Percentiles rank a stretch among this genome's conserved stretches.
These are phyloP conservation scores for Propithecus coquereli DNA, from an alignment of 2,113 vertebrate genomes.

Conservation along the genomic window DNA sequence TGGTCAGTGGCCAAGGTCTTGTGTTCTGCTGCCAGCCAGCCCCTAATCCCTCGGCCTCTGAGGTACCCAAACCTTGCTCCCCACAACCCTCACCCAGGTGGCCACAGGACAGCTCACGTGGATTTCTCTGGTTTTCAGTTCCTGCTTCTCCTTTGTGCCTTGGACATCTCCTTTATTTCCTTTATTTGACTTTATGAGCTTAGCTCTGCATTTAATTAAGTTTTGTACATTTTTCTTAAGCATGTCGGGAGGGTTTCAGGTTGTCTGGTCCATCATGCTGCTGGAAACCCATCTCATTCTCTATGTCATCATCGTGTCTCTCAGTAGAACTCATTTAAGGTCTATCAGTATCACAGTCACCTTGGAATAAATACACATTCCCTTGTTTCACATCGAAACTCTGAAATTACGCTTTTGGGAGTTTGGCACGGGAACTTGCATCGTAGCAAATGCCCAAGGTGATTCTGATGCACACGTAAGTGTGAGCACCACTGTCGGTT, in stretches of 20 bases:
- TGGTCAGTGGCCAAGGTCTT: not conserved
- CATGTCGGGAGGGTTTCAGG: too few relatives aligned
- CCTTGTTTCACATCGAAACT: not conserved
- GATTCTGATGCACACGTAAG: accelerated
- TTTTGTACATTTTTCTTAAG: not conserved
- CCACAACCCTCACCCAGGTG: too few relatives aligned
- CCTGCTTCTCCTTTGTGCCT: not conserved
- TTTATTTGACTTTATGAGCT: not conserved
- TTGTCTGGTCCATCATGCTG: not conserved
- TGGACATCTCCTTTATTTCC: not conserved
- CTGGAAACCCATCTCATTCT: not conserved
- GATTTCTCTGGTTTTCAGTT: not conserved
- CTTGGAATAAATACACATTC: not conserved
- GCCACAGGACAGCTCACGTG: not conserved
- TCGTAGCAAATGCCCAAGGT: not conserved
- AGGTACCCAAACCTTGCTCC: not conserved
- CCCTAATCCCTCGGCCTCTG: not conserved
- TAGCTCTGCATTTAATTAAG: not conserved
- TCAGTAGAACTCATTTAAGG: not conserved
- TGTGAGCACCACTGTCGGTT: not conserved
- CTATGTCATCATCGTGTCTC: not conserved
- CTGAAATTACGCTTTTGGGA: not conserved
- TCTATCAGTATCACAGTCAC: not conserved
- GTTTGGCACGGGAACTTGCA: not conserved
- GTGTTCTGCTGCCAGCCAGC: not conserved